Evolutionary conservation across 2,797 vertebrate genomes (phyloP).

Genomic region (Mormyrops boulengeri): DNA sequence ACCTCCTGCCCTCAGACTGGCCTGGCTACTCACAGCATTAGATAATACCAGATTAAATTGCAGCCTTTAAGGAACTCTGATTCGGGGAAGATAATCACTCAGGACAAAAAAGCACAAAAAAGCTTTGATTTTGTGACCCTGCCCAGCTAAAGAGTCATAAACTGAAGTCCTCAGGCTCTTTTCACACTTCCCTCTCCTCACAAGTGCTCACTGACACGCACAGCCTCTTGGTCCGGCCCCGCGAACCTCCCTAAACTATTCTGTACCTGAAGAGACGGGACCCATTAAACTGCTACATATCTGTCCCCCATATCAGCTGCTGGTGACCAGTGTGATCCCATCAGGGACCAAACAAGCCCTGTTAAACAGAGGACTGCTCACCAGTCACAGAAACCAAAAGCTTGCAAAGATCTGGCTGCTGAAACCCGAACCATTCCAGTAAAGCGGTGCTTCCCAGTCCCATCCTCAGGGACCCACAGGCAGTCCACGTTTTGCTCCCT

Average conservation of each 20-base stretch:
- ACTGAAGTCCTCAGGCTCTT: background rate
- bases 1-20: background rate
- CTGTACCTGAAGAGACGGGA: background rate
- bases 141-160: background rate
- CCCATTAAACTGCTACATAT: background rate
- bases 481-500: too few relatives aligned
- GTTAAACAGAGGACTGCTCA: background rate
- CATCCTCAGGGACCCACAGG: background rate
- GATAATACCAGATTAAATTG: background rate
- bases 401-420: background rate
- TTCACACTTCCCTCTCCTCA: background rate
- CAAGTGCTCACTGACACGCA: background rate
- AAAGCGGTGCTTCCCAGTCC: background rate
- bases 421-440: background rate
- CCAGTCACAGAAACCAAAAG: background rate
- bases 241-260: background rate
- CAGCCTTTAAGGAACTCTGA: background rate
- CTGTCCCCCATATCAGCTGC: background rate
- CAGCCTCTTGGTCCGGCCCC: background rate
- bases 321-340: background rate
- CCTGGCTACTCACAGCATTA: background rate
- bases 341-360: background rate
- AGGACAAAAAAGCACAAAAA: background rate
- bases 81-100: background rate
- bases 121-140: background rate